Base-by-base conservation (phyloP, 2,888 invertebrate genomes). In the Lepidochrysops patricia region DNA sequence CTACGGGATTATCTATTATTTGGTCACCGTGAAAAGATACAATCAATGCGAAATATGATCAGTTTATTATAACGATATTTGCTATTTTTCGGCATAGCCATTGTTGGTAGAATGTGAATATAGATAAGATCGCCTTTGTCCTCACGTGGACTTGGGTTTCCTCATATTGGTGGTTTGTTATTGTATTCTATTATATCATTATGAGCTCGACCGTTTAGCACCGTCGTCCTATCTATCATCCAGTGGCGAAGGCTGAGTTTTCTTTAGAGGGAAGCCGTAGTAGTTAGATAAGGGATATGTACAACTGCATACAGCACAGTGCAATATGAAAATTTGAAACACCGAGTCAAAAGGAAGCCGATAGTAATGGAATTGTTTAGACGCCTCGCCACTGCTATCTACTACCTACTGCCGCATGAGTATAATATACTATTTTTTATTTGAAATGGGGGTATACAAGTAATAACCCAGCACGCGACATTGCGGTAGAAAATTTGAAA, bases 21-120 rank as follows among this genome's bases (percentile, higher is more conserved):
- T 76, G 80, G 79, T 77, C 80, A 77, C 84, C 82, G 80, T 71
- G 73, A 61, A 68, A 65, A 72, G 82, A 82, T 82, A 70, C 60
- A 68, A 83, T 84, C 82, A 27, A 62, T 61, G 67, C 62, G 86
- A 82, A 86, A 87, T 78, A 80, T 77, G 85, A 87, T 84, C 77
- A 69, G 71, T 79, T 85, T 83, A 82, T 87, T 87, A 86, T 85
- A 84, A 83, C 84, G 84, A 85, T 87, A 87, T 85, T 84, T 77
- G 80, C 77, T 79, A 79, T 77, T 79, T 81, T 73, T 77, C 71
- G 72, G 72, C 66, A 63, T 64, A 66, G 65, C 68, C 73, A 50
- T 29, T 32, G 49, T 80, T 79, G 80, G 79, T 70, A 70, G 61
- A 65, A 74, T 72, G 73, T 29, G 32, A 32, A 54, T 54, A 62